Evolutionary conservation across 35 echinoderm and acorn worm species (phyloP).

Genomic region (Chiridota heheva): DNA sequence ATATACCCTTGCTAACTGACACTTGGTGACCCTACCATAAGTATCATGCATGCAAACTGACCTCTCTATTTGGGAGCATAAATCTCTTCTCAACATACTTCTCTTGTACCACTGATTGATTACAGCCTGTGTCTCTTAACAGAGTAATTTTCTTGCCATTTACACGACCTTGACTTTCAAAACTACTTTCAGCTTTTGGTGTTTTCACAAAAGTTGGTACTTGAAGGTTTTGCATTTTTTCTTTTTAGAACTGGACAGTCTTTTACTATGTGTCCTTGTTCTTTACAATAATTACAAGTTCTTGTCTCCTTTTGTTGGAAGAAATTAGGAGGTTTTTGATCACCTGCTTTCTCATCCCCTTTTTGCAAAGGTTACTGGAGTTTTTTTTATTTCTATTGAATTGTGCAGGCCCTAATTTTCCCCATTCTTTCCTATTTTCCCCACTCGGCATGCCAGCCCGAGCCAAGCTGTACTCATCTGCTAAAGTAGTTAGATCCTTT

Average conservation of each 20-base stretch:
- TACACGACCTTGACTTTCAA: background rate
- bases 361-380: background rate
- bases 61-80: background rate
- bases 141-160: background rate
- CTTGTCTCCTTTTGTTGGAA: background rate
- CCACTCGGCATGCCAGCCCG: too few species aligned
- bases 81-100: background rate
- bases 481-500: background rate
- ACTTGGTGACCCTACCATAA: background rate
- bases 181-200: background rate
- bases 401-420: too few species aligned
- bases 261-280: background rate
- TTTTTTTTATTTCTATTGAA: too few species aligned
- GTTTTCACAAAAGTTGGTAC: background rate
- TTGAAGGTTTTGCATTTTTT: background rate
- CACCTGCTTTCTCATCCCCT: background rate
- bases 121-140: background rate
- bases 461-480: slow-evolving; percentile 8
- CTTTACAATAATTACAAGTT: background rate
- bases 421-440: too few species aligned
- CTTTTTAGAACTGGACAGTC: background rate
- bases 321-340: background rate
- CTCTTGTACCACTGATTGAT: background rate
- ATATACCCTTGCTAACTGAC: background rate
- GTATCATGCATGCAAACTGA: background rate